Evolutionary conservation across 2,888 invertebrate species (phyloP).

Genomic region (Cheilosia soror): DNA sequence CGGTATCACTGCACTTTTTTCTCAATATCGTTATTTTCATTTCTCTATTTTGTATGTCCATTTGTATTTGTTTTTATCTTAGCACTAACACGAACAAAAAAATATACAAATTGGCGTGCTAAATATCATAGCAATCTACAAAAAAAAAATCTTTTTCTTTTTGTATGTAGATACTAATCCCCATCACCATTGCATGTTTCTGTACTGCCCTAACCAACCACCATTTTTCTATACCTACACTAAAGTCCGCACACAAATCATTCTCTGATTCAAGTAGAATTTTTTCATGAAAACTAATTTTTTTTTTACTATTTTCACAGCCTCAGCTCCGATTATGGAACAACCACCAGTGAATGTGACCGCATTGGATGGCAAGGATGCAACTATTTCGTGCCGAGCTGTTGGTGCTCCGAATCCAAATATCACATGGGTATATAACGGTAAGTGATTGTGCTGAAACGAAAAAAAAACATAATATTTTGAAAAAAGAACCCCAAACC

Average conservation of each 20-base stretch:
- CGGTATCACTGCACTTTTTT: constrained; percentile 38
- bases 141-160: constrained; percentile 35
- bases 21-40: neutral
- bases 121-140: constrained; percentile 52
- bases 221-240: constrained; percentile 52
- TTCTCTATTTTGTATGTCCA: constrained; percentile 1
- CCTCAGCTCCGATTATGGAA: constrained; percentile 94
- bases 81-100: constrained; percentile 30
- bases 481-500: constrained; percentile 22
- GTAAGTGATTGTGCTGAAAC: constrained; percentile 85
- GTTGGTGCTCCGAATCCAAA: constrained; percentile 96
- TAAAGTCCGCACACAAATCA: constrained; percentile 39
- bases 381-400: constrained; percentile 93
- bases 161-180: constrained; percentile 44
- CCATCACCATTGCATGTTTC: constrained; percentile 67
- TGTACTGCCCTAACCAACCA: constrained; percentile 30
- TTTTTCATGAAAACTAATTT: constrained; percentile 21
- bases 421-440: constrained; percentile 95
- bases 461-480: constrained; percentile 17
- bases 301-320: constrained; percentile 84
- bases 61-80: constrained; percentile 17
- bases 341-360: constrained; percentile 93
- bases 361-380: constrained; percentile 96
- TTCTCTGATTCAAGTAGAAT: constrained; percentile 36
- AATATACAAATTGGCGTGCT: constrained; percentile 63